Base-by-base conservation (phyloP, 2,797 vertebrate species). In the Antrozous pallidus region DNA sequence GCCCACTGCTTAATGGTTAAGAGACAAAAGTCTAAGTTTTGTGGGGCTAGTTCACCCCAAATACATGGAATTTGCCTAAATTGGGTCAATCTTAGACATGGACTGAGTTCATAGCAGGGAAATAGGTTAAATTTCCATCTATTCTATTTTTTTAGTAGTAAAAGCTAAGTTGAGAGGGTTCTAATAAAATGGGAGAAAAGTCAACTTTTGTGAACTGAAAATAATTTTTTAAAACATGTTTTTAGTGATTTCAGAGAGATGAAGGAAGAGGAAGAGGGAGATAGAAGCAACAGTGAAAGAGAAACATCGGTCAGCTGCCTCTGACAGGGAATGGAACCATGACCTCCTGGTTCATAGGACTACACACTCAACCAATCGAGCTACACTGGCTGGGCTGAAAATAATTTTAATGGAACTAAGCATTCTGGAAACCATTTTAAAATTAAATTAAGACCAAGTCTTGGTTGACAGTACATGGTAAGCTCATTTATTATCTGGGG, bases 401-500 rank as follows among this genome's bases (percentile, higher is more conserved):
- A 91, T 79, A 79, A 73, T 78, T 71, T 58, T 63, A 56, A 63
- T 91, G 26, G 11, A 73, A 79, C 42, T 61, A 88, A 96, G 67
- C 24, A 94, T 92, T 91, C 74, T 89, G 45, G 56, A 94, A 94
- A 90, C 54, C 42, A 93, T 58, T 94, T 95, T 85, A 78, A 96
- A 94, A 94, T 94, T 90, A 90, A 93, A 95, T 73, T 49, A 51
- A 91, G 58, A 82, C 18, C 28, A 93, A 73, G 22, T 36, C 26
- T 88, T 73, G 38, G 38, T 96, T n/a, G 16, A 58, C 70, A n/a
- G 82, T 88, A 61, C 26, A 78, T 69, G 8, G n/a, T 69, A 65
- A 92, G 74, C 36, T 96, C 79, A 91, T 77, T 75, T 86, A 94
- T 91, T 92, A 77, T 93, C 82, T 94, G 63, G 93, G 85, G 56